Evolutionary conservation across 2,797 vertebrate species (phyloP).

Genomic region (Cryptoprocta ferox): DNA sequence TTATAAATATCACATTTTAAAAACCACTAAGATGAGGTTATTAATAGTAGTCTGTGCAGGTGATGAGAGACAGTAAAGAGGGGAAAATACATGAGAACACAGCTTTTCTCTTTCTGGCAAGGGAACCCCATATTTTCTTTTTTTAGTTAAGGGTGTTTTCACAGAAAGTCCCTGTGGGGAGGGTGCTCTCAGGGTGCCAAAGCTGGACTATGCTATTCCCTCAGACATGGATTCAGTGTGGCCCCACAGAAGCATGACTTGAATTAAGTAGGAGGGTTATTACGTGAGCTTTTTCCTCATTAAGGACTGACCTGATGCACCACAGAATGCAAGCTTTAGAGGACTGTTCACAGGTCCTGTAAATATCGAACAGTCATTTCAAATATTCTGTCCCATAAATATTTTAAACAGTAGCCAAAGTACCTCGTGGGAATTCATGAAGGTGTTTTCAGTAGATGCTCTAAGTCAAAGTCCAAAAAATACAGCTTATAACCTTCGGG

Average conservation of each 20-base stretch:
- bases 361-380: neutral
- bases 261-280: slow-evolving; percentile 22
- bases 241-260: neutral
- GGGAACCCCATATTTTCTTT: neutral
- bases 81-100: neutral
- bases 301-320: neutral
- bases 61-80: neutral
- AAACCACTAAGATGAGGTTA: neutral
- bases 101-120: neutral
- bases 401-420: neutral
- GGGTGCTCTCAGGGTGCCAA: neutral
- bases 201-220: neutral
- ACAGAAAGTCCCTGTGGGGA: neutral
- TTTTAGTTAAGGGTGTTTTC: neutral
- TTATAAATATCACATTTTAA: slow-evolving; percentile 5
- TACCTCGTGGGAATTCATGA: neutral
- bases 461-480: neutral
- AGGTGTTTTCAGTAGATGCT: neutral
- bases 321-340: neutral
- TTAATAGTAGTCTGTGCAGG: neutral
- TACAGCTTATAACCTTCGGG: neutral
- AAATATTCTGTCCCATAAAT: neutral
- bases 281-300: neutral
- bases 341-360: neutral
- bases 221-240: neutral